Conservation (phyloP, 2,888 invertebrate genomes). For the Eupeodes latifasciatus region DNA sequence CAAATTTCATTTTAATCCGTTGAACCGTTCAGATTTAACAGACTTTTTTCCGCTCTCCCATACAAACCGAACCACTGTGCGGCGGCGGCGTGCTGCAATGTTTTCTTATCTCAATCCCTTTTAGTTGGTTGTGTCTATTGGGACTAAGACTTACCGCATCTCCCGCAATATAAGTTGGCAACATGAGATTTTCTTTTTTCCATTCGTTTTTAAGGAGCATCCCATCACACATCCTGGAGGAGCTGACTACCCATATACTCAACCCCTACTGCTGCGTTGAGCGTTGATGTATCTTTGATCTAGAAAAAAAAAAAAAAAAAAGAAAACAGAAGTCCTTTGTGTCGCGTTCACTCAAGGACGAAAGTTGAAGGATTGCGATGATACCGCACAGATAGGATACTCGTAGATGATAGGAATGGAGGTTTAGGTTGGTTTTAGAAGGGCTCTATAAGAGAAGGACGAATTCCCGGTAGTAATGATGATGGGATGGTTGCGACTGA, state of each 20-base stretch:
- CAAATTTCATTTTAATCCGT: too few species aligned
- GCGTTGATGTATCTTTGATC: conserved; percentile 52
- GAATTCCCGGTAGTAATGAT: conserved; percentile 31
- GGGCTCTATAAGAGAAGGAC: neutral
- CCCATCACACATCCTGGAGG: conserved; percentile 12
- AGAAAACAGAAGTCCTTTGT: conserved; percentile 36
- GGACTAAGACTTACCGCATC: conserved; percentile 18
- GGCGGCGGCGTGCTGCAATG: conserved; percentile 19
- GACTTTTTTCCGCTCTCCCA: too few species aligned
- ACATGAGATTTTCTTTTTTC: conserved; percentile 3
- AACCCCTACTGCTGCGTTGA: neutral
- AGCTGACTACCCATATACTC: neutral
- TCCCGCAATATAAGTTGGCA: conserved; percentile 16
- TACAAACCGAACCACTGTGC: too few species aligned
- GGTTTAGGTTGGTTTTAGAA: neutral
- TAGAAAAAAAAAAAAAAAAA: conserved; percentile 54
- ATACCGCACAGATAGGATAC: neutral
- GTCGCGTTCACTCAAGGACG: conserved; percentile 69
- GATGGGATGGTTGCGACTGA: conserved; percentile 35
- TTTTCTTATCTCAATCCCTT: conserved; percentile 51
- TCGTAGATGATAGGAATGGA: neutral
- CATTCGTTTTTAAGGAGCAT: neutral
- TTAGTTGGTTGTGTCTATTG: conserved; percentile 26
- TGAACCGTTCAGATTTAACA: too few species aligned
- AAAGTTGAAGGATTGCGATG: conserved; percentile 51